Conservation (phyloP, 2,888 invertebrate genomes). For the Dromius quadrimaculatus region DNA sequence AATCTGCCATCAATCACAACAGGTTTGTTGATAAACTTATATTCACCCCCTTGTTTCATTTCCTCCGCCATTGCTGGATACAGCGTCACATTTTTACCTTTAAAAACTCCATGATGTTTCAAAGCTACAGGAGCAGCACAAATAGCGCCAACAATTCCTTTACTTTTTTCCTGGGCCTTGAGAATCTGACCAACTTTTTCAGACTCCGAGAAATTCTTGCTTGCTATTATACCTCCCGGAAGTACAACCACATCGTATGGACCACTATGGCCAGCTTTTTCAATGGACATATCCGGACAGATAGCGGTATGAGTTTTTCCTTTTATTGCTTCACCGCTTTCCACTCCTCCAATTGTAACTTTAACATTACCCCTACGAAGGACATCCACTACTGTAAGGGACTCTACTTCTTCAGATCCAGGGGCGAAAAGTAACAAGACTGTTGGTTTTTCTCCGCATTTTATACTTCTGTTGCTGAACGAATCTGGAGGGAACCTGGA, state of each 20-base stretch:
- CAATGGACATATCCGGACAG: neutral
- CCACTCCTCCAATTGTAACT: neutral
- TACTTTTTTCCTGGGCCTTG: neutral
- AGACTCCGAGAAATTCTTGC: neutral
- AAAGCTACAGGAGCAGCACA: conserved; percentile 83
- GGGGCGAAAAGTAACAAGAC: neutral
- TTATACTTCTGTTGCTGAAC: no score
- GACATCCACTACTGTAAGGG: neutral
- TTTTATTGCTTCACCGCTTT: neutral
- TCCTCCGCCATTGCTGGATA: conserved; percentile 88
- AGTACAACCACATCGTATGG: conserved; percentile 8
- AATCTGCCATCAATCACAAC: conserved; percentile 80
- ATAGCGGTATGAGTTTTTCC: neutral
- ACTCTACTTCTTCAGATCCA: conserved; percentile 5
- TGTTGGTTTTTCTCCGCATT: no score
- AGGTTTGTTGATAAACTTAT: conserved; percentile 75
- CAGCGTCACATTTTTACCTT: conserved; percentile 87
- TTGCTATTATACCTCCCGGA: neutral
- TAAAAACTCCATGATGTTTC: conserved; percentile 82
- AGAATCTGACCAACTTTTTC: neutral
- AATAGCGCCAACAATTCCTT: neutral
- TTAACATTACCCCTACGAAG: conserved; percentile 4
- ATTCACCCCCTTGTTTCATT: conserved; percentile 73
- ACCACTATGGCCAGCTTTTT: neutral
- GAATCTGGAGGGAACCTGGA: no score